Conservation (phyloP, 2,888 invertebrate species). For the Thereva nobilitata region DNA sequence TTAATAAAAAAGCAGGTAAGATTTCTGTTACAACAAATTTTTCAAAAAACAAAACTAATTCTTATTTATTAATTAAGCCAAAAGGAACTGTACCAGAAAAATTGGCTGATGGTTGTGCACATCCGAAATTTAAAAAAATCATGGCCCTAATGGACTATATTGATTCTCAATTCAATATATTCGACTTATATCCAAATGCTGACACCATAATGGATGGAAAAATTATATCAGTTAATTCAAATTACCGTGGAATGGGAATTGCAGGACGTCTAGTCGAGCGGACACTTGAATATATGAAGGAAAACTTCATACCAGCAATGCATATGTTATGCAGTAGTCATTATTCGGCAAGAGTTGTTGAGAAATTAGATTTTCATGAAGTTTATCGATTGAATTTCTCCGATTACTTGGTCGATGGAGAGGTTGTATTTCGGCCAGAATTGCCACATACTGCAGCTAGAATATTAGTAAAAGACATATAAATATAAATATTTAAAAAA, state of each 20-base stretch:
- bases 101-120: conserved; percentile 54
- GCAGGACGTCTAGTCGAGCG: conserved; percentile 55
- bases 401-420: conserved; percentile 67
- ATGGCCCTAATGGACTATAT: conserved; percentile 60
- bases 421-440: conserved; percentile 68
- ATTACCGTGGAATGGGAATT: conserved; percentile 57
- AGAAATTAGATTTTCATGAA: conserved; percentile 71
- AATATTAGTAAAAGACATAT: conserved; percentile 63
- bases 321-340: conserved; percentile 76
- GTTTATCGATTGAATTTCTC: conserved; percentile 68
- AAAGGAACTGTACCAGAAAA: conserved; percentile 49
- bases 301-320: conserved; percentile 60
- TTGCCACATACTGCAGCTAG: conserved; percentile 66
- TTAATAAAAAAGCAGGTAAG: conserved; percentile 53
- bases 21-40: conserved; percentile 5
- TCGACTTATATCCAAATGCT: conserved; percentile 57
- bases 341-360: conserved; percentile 74
- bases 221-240: conserved; percentile 55
- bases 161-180: conserved; percentile 58
- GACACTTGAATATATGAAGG: conserved; percentile 53
- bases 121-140: conserved; percentile 63
- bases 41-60: background rate
- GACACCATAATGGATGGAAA: conserved; percentile 55
- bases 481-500: conserved; percentile 9
- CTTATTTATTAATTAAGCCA: conserved; percentile 43